Evolutionary conservation across 2,113 vertebrate species (phyloP).

Genomic region (Oncorhynchus mykiss): DNA sequence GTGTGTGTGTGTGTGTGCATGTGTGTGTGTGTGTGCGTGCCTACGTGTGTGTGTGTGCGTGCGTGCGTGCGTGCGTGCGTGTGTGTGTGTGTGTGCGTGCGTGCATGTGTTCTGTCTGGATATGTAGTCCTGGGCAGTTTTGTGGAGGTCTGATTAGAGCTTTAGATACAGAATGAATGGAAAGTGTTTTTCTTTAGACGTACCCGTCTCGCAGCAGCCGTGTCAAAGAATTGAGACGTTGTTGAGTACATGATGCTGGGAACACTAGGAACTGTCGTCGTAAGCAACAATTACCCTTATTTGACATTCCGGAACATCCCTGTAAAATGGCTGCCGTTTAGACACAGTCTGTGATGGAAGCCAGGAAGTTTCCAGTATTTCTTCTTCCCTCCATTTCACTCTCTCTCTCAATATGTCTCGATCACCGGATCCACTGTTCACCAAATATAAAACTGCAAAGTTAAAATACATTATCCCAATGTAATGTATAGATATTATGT

Average conservation of each 20-base stretch:
- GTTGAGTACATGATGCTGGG: constrained; percentile 7
- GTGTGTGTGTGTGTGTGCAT: too few relatives aligned
- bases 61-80: too few relatives aligned
- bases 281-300: constrained; percentile 63
- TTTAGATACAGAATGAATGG: neutral
- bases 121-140: too few relatives aligned
- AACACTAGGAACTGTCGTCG: constrained; percentile 19
- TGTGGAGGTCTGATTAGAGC: too few relatives aligned
- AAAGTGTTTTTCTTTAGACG: neutral
- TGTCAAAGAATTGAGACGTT: neutral
- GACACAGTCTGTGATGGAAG: constrained; percentile 71
- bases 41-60: too few relatives aligned
- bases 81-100: too few relatives aligned
- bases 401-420: neutral
- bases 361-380: constrained; percentile 25
- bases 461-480: too few relatives aligned
- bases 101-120: too few relatives aligned
- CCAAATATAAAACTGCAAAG: neutral
- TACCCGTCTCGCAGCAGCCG: neutral
- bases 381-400: too few relatives aligned
- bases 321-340: constrained; percentile 74
- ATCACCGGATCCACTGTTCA: neutral
- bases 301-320: constrained; percentile 65
- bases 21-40: too few relatives aligned
- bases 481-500: too few relatives aligned